A percentile compares a stretch with the other conserved stretches of the same genome.
phyloP scores from a whole-genome alignment of 2,888 invertebrate genomes.

The Eretmocerus hayati region DNA sequence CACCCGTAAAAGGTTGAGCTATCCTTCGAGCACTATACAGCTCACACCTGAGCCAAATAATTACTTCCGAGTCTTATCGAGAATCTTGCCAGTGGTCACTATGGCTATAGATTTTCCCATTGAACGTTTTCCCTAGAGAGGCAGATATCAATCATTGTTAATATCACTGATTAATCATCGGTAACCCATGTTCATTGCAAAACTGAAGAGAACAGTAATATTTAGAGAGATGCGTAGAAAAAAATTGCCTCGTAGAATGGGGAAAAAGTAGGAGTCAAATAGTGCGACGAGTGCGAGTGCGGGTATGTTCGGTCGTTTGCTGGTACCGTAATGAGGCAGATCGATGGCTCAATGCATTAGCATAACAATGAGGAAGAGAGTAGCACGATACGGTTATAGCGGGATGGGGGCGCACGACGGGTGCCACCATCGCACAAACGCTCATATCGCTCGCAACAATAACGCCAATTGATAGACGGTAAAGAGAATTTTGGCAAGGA shows the following conservation, averaged over 20 bases:
- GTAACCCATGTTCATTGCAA: too few relatives aligned
- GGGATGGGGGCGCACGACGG: constrained; percentile 22
- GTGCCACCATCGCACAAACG: constrained; percentile 21
- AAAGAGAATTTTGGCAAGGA: constrained; percentile 39
- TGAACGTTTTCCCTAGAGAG: too few relatives aligned
- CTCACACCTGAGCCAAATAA: too few relatives aligned
- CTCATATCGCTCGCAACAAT: constrained; percentile 30
- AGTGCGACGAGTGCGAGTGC: constrained; percentile 29
- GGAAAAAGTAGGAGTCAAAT: background rate
- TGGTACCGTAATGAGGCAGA: constrained; percentile 42
- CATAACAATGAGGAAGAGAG: constrained; percentile 38
- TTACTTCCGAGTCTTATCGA: too few relatives aligned
- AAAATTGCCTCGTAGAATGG: constrained; percentile 31
- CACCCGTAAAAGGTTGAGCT: too few relatives aligned
- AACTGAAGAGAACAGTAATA: background rate
- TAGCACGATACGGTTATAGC: too few relatives aligned
- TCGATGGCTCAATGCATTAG: constrained; percentile 41
- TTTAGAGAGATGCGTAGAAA: constrained; percentile 23
- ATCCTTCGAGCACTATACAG: too few relatives aligned
- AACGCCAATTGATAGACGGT: constrained; percentile 40
- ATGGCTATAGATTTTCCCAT: too few relatives aligned
- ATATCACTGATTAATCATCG: too few relatives aligned
- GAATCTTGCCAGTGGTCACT: too few relatives aligned
- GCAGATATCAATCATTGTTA: too few relatives aligned
- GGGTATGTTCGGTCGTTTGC: constrained; percentile 31